A percentile compares a stretch with the other conserved stretches of the same genome.
These are phyloP conservation scores for Lordiphosa andalusiaca DNA, from an alignment of 2,888 invertebrate species.

Conservation along the genomic window DNA sequence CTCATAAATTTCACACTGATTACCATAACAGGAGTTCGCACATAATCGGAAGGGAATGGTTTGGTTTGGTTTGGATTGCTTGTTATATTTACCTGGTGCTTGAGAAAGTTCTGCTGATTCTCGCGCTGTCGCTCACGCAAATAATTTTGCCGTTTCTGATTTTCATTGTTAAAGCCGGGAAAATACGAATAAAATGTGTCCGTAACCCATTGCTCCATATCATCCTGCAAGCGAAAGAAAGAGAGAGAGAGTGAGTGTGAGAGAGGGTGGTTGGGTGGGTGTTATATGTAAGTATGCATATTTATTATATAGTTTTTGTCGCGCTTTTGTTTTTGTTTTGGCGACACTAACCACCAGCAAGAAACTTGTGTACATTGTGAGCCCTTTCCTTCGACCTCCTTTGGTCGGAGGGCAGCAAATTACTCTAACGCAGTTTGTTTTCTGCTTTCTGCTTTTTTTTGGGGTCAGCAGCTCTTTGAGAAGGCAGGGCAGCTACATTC, in stretches of 20 bases:
- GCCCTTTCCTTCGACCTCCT: background rate
- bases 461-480: conserved; percentile 52
- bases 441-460: conserved; percentile 37
- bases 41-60: conserved; percentile 24
- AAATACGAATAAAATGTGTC: conserved; percentile 80
- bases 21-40: conserved; percentile 33
- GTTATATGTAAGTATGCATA: conserved; percentile 12
- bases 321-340: conserved; percentile 24
- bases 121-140: conserved; percentile 77
- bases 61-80: conserved; percentile 32
- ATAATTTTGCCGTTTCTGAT: conserved; percentile 77
- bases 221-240: conserved; percentile 66
- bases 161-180: conserved; percentile 79
- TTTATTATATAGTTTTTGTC: conserved; percentile 31
- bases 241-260: conserved; percentile 4
- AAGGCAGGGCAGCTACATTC: conserved; percentile 25
- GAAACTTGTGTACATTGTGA: conserved; percentile 72
- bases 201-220: conserved; percentile 80
- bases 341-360: conserved; percentile 76
- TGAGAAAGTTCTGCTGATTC: conserved; percentile 79
- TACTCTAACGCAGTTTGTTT: conserved; percentile 34
- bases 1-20: conserved; percentile 46
- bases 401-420: conserved; percentile 47
- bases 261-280: conserved; percentile 9
- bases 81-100: conserved; percentile 73